These are phyloP conservation scores for Gila orcuttii DNA, from an alignment of 2,113 vertebrate species.

Conservation along the genomic window DNA sequence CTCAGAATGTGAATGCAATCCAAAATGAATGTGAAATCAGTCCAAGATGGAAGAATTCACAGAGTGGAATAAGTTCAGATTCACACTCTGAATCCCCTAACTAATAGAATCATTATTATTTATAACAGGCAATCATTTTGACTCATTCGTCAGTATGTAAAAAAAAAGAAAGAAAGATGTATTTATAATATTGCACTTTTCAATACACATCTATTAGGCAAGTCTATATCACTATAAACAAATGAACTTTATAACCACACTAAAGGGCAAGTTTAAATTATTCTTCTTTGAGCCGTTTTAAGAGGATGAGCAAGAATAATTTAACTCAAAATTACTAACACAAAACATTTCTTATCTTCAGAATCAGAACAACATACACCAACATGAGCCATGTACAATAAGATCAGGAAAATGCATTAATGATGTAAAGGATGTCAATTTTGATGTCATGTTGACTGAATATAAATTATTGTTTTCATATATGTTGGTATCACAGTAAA, in stretches of 20 bases:
- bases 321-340: background rate
- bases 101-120: background rate
- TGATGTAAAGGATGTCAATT: no score
- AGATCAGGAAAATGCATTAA: no score
- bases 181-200: background rate
- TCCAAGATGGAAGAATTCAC: constrained; percentile 10
- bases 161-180: background rate
- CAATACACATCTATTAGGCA: background rate
- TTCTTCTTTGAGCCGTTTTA: background rate
- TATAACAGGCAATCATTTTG: background rate
- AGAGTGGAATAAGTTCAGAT: background rate
- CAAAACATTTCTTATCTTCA: background rate
- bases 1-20: background rate
- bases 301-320: background rate
- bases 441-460: background rate
- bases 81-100: background rate
- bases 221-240: background rate
- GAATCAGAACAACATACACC: background rate
- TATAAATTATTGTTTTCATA: background rate
- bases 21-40: background rate
- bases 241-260: background rate
- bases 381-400: no score
- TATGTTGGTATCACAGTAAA: background rate
- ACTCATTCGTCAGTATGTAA: background rate
- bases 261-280: background rate